Evolutionary conservation across 2,888 invertebrate species (phyloP), one percentile per base, ranked within the genome.

Genomic region (Drosophila mimica): DNA sequence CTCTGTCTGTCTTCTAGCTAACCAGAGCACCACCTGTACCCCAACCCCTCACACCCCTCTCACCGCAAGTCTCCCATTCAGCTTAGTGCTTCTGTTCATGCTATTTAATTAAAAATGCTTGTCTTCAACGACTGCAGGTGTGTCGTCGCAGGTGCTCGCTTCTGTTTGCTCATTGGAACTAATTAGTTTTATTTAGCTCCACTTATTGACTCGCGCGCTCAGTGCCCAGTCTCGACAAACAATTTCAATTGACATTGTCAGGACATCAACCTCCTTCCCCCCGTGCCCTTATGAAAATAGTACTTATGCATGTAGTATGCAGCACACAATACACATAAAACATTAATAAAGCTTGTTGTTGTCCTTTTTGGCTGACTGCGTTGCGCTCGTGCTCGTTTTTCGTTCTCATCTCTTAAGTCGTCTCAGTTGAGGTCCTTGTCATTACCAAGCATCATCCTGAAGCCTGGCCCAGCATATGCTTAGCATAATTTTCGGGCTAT

Each of bases 281-380:
- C 34, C 3, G n/a, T 13, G n/a, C 20, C 7, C n/a, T 13, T 38
- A 36, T 38, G 28, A 28, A 36, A 28, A 31, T 57, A 9, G 80
- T 80, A 71, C 72, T 89, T 89, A n/a, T n/a, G n/a, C n/a, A n/a
- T n/a, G n/a, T n/a, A 83, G 80, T 89, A 89, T 89, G 89, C 89
- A 80, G 78, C 82, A 79, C 89, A 89, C 82, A 86, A 81, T 83
- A 72, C 83, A 82, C 82, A 87, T 86, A 81, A 86, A 90, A 89
- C 89, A 90, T 89, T 84, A 88, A 90, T 87, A 90, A 89, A 82
- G 90, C 89, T 87, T 88, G 86, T 87, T 88, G 86, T 87, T 87
- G 88, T 84, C 89, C 89, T 89, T 84, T 88, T 89, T 77, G 81
- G 58, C 72, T 84, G 80, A 80, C 74, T 87, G 86, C 70, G 63